Evolutionary conservation across 1,140 invertebrate genomes (phyloP).

Genomic region (Drosophila auraria): DNA sequence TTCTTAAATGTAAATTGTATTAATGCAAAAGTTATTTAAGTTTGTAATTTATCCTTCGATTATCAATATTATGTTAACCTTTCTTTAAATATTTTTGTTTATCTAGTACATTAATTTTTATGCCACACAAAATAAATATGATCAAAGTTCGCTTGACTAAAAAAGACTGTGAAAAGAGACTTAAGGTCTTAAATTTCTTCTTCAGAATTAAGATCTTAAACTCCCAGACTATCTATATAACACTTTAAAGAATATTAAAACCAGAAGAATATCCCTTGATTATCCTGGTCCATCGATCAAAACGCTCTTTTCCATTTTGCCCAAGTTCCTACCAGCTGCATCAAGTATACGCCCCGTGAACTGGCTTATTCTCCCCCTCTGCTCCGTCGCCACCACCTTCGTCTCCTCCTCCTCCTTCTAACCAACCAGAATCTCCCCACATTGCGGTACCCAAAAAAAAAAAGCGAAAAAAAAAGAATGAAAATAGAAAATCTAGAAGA

Average conservation of each 20-base stretch:
- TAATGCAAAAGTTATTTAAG: too few relatives aligned
- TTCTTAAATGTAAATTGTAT: too few relatives aligned
- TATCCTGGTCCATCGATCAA: conserved; percentile 2
- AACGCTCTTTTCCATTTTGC: background rate
- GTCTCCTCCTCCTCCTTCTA: conserved; percentile 5
- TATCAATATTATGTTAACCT: too few relatives aligned
- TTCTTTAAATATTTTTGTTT: too few relatives aligned
- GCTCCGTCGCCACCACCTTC: background rate
- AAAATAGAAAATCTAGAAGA: conserved; percentile 35
- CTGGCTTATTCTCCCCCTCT: background rate
- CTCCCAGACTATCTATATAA: too few relatives aligned
- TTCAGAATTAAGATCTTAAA: background rate
- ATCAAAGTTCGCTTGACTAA: too few relatives aligned
- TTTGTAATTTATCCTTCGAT: too few relatives aligned
- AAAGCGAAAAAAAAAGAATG: conserved; percentile 1
- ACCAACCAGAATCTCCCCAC: conserved; percentile 49
- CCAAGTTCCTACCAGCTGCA: background rate
- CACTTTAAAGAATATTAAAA: background rate
- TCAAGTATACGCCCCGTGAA: conserved; percentile 38
- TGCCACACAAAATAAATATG: too few relatives aligned
- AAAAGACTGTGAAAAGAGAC: too few relatives aligned
- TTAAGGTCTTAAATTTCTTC: background rate
- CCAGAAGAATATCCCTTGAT: background rate
- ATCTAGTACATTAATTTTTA: too few relatives aligned
- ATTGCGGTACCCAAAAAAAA: conserved; percentile 55